phyloP scores from a whole-genome alignment of 2,113 vertebrate species.

The Maccullochella peelii region DNA sequence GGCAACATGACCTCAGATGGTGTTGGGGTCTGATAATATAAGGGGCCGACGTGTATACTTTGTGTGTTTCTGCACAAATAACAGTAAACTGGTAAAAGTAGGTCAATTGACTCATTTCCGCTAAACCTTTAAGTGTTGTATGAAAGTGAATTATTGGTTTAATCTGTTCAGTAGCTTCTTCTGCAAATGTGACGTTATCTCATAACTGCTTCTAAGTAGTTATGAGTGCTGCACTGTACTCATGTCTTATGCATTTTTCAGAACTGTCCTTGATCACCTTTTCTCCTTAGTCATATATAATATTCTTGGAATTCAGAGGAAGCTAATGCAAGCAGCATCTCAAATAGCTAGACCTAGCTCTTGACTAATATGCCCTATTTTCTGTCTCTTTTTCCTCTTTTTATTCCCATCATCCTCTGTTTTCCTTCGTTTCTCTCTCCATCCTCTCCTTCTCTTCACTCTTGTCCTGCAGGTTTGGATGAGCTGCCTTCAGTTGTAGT shows the following conservation, averaged over 20 bases:
- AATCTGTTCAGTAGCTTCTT: neutral
- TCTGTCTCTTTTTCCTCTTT: neutral
- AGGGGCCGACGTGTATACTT: neutral
- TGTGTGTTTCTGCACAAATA: neutral
- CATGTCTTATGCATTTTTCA: slow-evolving; percentile 32
- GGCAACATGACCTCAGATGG: slow-evolving; percentile 9
- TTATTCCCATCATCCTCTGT: neutral
- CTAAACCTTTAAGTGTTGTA: neutral
- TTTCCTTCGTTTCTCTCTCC: neutral
- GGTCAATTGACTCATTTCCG: slow-evolving; percentile 4
- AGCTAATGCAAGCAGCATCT: slow-evolving; percentile 2
- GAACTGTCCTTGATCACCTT: neutral
- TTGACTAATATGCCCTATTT: slow-evolving; percentile 45
- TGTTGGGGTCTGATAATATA: neutral
- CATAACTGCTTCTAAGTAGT: neutral
- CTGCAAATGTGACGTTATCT: neutral
- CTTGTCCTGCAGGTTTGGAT: slow-evolving; percentile 79
- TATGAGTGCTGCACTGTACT: neutral
- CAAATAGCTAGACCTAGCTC: neutral
- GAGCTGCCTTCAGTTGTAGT: slow-evolving; percentile 59
- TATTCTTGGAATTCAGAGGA: neutral
- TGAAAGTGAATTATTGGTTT: slow-evolving; percentile 21
- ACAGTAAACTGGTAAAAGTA: neutral
- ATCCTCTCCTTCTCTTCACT: neutral
- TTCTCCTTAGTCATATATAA: neutral